Conservation (phyloP, 2,113 vertebrate genomes). For the Daphoenositta chrysoptera region DNA sequence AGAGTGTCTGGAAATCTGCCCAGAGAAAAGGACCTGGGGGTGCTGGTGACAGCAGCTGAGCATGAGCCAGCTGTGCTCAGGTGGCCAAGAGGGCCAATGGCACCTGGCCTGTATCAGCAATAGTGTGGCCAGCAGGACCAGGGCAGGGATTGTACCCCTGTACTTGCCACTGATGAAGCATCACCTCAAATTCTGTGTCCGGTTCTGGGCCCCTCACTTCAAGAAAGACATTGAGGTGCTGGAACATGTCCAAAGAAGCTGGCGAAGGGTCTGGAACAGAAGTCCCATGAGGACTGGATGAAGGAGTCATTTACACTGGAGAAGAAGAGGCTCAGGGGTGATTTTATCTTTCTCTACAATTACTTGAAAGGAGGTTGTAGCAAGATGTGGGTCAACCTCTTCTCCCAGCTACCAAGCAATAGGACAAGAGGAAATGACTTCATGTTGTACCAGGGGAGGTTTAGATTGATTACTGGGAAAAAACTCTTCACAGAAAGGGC, state of each 20-base stretch:
- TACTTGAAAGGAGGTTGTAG: background rate
- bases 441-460: background rate
- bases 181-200: background rate
- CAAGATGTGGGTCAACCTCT: background rate
- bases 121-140: background rate
- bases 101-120: background rate
- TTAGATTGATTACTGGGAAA: background rate
- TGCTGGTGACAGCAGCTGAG: background rate
- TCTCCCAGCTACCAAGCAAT: background rate
- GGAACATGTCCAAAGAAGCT: background rate
- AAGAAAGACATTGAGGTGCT: background rate
- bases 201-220: background rate
- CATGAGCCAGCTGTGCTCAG: background rate
- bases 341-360: background rate
- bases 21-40: background rate
- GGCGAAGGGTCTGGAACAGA: background rate
- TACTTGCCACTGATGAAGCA: accelerated
- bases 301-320: background rate
- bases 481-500: background rate
- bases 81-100: background rate
- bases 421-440: background rate
- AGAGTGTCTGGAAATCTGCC: background rate
- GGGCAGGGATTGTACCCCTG: background rate
- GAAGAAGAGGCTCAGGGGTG: background rate
- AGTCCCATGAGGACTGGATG: background rate